A percentile compares a stretch with the other conserved stretches of the same genome.
These are phyloP conservation scores for Metellina segmentata DNA, from an alignment of 2,888 invertebrate species.

Conservation along the genomic window DNA sequence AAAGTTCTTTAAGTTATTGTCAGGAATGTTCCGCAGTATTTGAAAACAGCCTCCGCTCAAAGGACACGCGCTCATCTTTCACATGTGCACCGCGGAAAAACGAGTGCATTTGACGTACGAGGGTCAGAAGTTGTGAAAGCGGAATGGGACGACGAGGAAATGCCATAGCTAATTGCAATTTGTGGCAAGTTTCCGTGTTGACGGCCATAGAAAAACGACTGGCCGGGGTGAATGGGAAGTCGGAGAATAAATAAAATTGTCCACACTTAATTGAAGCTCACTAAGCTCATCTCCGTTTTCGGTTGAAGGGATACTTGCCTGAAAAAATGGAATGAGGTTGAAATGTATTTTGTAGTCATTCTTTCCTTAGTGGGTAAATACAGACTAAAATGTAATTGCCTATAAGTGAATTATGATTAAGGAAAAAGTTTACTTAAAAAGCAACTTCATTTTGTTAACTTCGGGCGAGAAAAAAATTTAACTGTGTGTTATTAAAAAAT, in stretches of 20 bases:
- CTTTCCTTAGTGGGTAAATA: too few relatives aligned
- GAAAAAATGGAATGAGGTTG: background rate
- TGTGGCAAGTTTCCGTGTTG: slow-evolving; percentile 30
- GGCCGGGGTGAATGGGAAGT: background rate
- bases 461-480: too few relatives aligned
- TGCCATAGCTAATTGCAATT: slow-evolving; percentile 23
- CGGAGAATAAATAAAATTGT: slow-evolving; percentile 10
- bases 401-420: too few relatives aligned
- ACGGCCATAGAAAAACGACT: background rate
- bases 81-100: background rate
- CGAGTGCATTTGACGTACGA: background rate
- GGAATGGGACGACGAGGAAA: slow-evolving; percentile 7
- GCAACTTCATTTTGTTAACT: too few relatives aligned
- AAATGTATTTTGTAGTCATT: too few relatives aligned
- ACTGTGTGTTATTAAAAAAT: too few relatives aligned
- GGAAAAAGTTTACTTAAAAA: too few relatives aligned
- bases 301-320: background rate
- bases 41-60: too few relatives aligned
- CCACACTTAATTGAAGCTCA: background rate
- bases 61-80: too few relatives aligned
- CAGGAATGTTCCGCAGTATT: background rate
- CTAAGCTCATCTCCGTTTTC: background rate
- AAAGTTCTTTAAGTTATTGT: slow-evolving; percentile 26
- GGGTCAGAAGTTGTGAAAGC: slow-evolving; percentile 6
- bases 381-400: too few relatives aligned